Base-by-base conservation (phyloP, 2,113 vertebrate species). In the Apus apus region DNA sequence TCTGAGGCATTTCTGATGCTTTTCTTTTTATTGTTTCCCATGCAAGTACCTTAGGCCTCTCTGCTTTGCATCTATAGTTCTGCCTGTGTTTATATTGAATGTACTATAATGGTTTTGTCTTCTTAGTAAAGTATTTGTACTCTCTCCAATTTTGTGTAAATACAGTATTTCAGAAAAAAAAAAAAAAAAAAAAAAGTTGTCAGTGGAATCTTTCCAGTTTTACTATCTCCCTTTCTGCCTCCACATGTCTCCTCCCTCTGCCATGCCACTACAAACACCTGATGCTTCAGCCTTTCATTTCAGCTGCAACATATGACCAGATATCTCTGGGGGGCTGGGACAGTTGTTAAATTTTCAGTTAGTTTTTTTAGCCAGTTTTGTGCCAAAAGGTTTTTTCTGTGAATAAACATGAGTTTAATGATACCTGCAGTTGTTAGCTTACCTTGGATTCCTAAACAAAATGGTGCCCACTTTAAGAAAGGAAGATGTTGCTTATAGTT, bases 41-140 rank as follows among this genome's bases (percentile, higher is more conserved):
- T 91, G 88, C 67, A 73, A 96, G 48, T 91, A 96, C 87, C 58
- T 75, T 93, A 71, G 70, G 83, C 88, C 92, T 96, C 88, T 57
- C 43, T 92, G 73, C 66, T 95, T 91, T 89, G 95, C 88, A 93
- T 90, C 89, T 89, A 78, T 94, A 81, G 67, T 75, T 91, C 93
- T 97, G 96, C 97, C 97, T 97, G 94, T 96, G 95, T 97, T 97
- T 94, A 95, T 98, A 97, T 34, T 98, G 97, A 98, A 98, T 98
- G 98, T 98, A 98, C 58, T 96, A 95, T 38, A 89, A 96, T 91
- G 73, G 82, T 94, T 97, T 98, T 98, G 96, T 97, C 91, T 93
- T 90, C 94, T 96, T 96, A 97, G 95, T 98, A 97, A 97, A 82
- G 95, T 97, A 89, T 98, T 98, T 98, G 97, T 98, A 98, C 70